A percentile compares a stretch with the other conserved stretches of the same genome.
phyloP scores from a whole-genome alignment of 1,140 invertebrate species.

The Drosophila nannoptera region DNA sequence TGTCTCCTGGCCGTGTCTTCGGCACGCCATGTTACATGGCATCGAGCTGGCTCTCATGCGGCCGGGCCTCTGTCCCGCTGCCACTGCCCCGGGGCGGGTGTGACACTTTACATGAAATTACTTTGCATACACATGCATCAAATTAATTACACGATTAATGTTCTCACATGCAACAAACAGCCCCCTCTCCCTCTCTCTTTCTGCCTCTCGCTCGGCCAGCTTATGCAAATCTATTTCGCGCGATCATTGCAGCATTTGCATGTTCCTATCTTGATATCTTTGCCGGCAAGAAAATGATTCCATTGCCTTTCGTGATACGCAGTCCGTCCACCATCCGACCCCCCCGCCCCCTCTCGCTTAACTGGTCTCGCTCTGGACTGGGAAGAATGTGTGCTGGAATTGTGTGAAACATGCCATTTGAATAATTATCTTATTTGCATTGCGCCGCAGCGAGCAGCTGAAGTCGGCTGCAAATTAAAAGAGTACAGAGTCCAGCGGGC shows the following conservation, averaged over 20 bases:
- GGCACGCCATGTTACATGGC: constrained; percentile 32
- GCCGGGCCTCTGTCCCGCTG: constrained; percentile 13
- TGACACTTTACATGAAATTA: constrained; percentile 79
- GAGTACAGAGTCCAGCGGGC: constrained; percentile 41
- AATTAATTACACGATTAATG: constrained; percentile 80
- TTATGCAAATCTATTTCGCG: constrained; percentile 76
- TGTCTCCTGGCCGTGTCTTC: constrained; percentile 30
- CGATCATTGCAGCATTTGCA: constrained; percentile 76
- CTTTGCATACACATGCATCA: constrained; percentile 79
- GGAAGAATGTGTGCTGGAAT: constrained; percentile 74
- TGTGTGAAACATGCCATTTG: constrained; percentile 79
- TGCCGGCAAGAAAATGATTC: constrained; percentile 72
- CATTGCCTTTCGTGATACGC: constrained; percentile 71
- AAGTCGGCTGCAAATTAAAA: constrained; percentile 69
- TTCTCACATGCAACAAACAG: constrained; percentile 67
- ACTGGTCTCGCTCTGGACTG: constrained; percentile 31
- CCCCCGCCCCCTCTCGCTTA: constrained; percentile 3
- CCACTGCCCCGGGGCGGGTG: constrained; percentile 42
- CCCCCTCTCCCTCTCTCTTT: not conserved
- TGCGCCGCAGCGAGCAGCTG: constrained; percentile 59
- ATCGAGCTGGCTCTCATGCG: not conserved
- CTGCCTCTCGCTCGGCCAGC: constrained; percentile 17
- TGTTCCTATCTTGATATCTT: constrained; percentile 75
- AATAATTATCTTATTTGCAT: constrained; percentile 79
- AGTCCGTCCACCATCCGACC: not conserved